phyloP scores from a whole-genome alignment of 2,797 vertebrate species.

The Gouania willdenowi region DNA sequence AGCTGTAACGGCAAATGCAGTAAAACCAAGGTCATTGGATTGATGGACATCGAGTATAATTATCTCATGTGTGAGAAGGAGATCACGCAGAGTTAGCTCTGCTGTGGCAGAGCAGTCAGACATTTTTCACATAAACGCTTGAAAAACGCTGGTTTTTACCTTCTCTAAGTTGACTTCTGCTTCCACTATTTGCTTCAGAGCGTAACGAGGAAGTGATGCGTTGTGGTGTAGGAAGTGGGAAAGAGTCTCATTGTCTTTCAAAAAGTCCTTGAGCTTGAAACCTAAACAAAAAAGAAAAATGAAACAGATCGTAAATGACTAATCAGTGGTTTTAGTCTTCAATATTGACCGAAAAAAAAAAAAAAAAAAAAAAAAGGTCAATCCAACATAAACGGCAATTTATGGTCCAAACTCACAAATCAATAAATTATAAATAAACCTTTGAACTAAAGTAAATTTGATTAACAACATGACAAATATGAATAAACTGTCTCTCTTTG shows the following conservation, averaged over 20 bases:
- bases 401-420: too few relatives aligned
- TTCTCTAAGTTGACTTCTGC: slow-evolving; percentile 85
- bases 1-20: slow-evolving; percentile 32
- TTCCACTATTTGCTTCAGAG: slow-evolving; percentile 80
- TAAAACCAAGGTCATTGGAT: slow-evolving; percentile 50
- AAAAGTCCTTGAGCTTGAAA: slow-evolving; percentile 90
- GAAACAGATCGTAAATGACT: too few relatives aligned
- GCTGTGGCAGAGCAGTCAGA: background rate
- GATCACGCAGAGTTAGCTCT: background rate
- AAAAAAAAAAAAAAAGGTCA: background rate
- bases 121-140: background rate
- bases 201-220: slow-evolving; percentile 78
- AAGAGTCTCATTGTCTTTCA: slow-evolving; percentile 86
- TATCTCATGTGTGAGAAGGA: slow-evolving; percentile 15
- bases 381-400: too few relatives aligned
- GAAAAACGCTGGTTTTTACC: slow-evolving; percentile 65
- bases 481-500: slow-evolving; percentile 15
- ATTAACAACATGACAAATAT: background rate
- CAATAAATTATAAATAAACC: too few relatives aligned
- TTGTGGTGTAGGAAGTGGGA: slow-evolving; percentile 87
- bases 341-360: background rate
- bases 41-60: slow-evolving; percentile 11
- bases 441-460: background rate
- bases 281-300: slow-evolving; percentile 56
- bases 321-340: too few relatives aligned